Percentiles rank a stretch among this genome's conserved stretches.
Evolutionary conservation across 1,140 invertebrate species (phyloP).

Genomic region (Protaetia brevitarsis): DNA sequence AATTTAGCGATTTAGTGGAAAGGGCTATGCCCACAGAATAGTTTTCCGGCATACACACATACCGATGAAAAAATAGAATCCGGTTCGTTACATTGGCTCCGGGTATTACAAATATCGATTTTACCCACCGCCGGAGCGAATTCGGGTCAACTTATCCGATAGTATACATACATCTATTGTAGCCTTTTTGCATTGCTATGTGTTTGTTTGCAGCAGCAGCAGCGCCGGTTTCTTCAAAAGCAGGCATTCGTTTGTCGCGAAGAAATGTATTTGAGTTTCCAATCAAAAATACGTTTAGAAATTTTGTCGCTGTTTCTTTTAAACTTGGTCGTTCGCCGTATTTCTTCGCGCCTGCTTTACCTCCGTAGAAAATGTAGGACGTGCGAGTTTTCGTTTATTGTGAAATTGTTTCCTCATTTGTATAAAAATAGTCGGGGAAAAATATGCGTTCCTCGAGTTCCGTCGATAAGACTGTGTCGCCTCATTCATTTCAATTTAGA

Average conservation of each 20-base stretch:
- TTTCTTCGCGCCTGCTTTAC: not conserved
- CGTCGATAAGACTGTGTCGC: too few species aligned
- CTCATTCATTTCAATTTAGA: too few species aligned
- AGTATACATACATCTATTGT: not conserved
- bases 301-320: not conserved
- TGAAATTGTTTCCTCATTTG: not conserved
- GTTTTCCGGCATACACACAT: not conserved
- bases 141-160: constrained; percentile 2
- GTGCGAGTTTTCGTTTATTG: too few species aligned
- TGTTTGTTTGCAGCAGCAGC: not conserved
- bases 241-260: not conserved
- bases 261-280: not conserved
- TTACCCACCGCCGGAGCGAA: not conserved
- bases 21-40: not conserved
- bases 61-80: not conserved
- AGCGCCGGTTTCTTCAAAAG: not conserved
- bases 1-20: not conserved
- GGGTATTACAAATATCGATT: constrained; percentile 5
- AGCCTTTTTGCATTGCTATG: not conserved
- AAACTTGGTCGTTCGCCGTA: not conserved
- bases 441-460: too few species aligned
- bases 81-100: not conserved
- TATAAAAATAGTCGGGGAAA: too few species aligned
- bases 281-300: not conserved
- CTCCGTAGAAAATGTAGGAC: too few species aligned